These are phyloP conservation scores for Chloropsis hardwickii DNA, from an alignment of 2,113 vertebrate genomes.

Conservation along the genomic window DNA sequence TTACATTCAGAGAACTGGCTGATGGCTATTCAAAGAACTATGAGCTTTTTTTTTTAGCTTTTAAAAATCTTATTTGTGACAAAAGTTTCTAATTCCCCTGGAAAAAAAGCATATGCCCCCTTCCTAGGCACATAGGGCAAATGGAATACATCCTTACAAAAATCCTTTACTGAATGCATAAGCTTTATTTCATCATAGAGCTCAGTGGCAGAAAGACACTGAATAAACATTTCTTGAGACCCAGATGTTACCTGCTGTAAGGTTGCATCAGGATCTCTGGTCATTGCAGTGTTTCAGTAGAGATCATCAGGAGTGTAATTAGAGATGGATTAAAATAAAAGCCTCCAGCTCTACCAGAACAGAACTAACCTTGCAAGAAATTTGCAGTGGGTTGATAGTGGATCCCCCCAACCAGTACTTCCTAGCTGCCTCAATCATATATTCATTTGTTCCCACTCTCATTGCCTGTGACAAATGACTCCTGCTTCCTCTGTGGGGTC, in stretches of 20 bases:
- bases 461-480: not conserved
- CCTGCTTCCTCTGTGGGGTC: not conserved
- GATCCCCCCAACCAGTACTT: not conserved
- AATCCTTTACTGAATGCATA: not conserved
- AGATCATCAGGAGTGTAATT: not conserved
- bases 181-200: not conserved
- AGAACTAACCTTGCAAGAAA: not conserved
- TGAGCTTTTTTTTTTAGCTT: not conserved
- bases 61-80: not conserved
- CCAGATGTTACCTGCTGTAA: not conserved
- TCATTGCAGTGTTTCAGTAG: not conserved
- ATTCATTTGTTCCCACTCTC: not conserved
- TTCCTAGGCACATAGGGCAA: rapidly evolving
- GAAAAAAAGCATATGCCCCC: not conserved
- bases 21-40: not conserved
- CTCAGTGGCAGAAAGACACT: not conserved
- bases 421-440: rapidly evolving
- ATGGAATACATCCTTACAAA: not conserved
- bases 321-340: not conserved
- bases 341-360: not conserved
- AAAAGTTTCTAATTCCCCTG: not conserved
- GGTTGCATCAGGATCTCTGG: not conserved
- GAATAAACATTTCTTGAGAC: not conserved
- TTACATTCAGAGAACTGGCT: not conserved
- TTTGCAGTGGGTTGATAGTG: not conserved